phyloP scores from a whole-genome alignment of 2,888 invertebrate genomes.

The Cremastobaeus sp. region DNA sequence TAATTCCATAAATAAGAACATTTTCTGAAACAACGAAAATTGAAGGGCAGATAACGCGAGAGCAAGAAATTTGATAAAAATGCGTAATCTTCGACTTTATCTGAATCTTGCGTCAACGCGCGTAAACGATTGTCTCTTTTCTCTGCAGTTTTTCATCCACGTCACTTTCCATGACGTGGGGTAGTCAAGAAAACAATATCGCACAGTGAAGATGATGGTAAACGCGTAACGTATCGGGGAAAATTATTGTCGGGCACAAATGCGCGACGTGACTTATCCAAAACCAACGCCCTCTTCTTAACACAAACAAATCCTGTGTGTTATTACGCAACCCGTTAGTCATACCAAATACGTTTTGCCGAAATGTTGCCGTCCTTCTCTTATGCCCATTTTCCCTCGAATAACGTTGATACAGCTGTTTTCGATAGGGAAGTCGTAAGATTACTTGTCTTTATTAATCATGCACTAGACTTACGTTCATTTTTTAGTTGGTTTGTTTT shows the following conservation, averaged over 20 bases:
- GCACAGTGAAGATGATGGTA: constrained; percentile 11
- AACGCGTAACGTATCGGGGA: constrained; percentile 13
- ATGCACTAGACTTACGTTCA: no score
- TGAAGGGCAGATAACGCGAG: not conserved
- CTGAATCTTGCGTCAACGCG: constrained; percentile 13
- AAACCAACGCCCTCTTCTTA: not conserved
- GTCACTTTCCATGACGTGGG: not conserved
- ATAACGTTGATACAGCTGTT: constrained; percentile 34
- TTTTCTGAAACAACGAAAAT: constrained; percentile 5
- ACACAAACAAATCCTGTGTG: constrained; percentile 2
- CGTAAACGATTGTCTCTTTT: constrained; percentile 8
- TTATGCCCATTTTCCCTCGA: no score
- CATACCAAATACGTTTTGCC: constrained; percentile 13
- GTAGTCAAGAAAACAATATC: constrained; percentile 25
- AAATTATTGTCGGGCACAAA: constrained; percentile 1
- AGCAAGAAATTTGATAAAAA: not conserved
- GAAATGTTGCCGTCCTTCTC: no score
- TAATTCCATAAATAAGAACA: no score
- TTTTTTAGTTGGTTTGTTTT: no score
- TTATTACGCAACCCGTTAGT: constrained; percentile 9
- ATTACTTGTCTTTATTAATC: no score
- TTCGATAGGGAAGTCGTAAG: constrained; percentile 12
- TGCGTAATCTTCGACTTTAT: constrained; percentile 17
- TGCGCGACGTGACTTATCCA: constrained; percentile 27
- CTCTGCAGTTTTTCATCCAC: constrained; percentile 16